Conservation (phyloP, 2,888 invertebrate genomes). For the Ornithoptera alexandrae region DNA sequence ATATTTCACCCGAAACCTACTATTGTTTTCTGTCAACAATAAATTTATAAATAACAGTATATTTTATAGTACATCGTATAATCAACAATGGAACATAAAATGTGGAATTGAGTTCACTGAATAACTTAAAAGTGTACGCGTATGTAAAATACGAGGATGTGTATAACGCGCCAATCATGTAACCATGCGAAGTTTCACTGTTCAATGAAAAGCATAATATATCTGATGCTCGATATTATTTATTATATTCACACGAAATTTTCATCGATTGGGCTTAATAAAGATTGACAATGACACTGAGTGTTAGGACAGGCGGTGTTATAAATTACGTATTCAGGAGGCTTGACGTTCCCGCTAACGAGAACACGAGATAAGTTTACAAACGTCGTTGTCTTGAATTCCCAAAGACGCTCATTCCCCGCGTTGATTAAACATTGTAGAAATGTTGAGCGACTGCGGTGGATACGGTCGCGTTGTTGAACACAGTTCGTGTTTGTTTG, state of each 20-base stretch:
- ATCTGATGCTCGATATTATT: conserved; percentile 12
- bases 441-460: conserved; percentile 46
- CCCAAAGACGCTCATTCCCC: conserved; percentile 64
- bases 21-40: too few relatives aligned
- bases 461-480: conserved; percentile 44
- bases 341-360: conserved; percentile 69
- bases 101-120: too few relatives aligned
- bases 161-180: too few relatives aligned
- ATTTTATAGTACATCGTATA: too few relatives aligned
- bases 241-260: conserved; percentile 12
- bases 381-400: conserved; percentile 72
- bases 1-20: too few relatives aligned
- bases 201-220: neutral
- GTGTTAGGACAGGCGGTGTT: conserved; percentile 9
- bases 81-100: too few relatives aligned
- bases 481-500: conserved; percentile 57
- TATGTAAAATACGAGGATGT: too few relatives aligned
- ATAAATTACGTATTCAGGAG: conserved; percentile 68
- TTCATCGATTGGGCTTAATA: conserved; percentile 12
- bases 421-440: conserved; percentile 75
- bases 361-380: conserved; percentile 76
- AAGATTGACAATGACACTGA: conserved; percentile 23
- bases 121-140: too few relatives aligned
- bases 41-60: too few relatives aligned
- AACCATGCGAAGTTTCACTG: neutral